Evolutionary conservation across 2,113 vertebrate genomes (phyloP).

Genomic region (Aleadryas rufinucha): DNA sequence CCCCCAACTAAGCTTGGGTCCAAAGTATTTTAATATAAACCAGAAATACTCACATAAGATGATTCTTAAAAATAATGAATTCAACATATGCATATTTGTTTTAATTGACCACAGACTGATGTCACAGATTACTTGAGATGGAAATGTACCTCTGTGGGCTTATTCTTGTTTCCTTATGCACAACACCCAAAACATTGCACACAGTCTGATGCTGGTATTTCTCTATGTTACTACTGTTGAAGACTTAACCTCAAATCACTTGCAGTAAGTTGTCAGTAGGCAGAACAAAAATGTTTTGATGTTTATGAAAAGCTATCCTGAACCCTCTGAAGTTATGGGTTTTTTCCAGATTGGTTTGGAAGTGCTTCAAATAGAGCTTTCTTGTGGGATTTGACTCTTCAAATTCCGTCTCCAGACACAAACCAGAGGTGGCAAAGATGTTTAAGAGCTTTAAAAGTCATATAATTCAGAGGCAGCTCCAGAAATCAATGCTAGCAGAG

Average conservation of each 20-base stretch:
- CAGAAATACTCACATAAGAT: background rate
- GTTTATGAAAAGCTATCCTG: conserved; percentile 19
- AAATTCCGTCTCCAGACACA: background rate
- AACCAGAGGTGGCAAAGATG: conserved; percentile 6
- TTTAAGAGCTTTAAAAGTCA: background rate
- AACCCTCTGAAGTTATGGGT: background rate
- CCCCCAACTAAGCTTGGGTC: background rate
- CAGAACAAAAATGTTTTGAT: conserved; percentile 39
- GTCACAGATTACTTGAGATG: background rate
- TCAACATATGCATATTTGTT: background rate
- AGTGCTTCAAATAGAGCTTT: conserved; percentile 30
- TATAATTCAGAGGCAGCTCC: background rate
- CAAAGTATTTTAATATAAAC: background rate
- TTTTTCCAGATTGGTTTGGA: conserved; percentile 21
- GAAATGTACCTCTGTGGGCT: background rate
- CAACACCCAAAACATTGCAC: background rate
- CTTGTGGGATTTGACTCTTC: conserved; percentile 35
- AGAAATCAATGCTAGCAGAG: background rate
- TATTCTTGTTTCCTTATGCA: background rate
- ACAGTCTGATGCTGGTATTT: background rate
- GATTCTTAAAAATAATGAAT: background rate
- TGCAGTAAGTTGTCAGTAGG: background rate
- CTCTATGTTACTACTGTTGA: background rate
- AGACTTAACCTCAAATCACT: conserved; percentile 17
- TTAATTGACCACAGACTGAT: conserved; percentile 20